Evolutionary conservation across 2,888 invertebrate species (phyloP).

Genomic region (Nymphalis c-album): DNA sequence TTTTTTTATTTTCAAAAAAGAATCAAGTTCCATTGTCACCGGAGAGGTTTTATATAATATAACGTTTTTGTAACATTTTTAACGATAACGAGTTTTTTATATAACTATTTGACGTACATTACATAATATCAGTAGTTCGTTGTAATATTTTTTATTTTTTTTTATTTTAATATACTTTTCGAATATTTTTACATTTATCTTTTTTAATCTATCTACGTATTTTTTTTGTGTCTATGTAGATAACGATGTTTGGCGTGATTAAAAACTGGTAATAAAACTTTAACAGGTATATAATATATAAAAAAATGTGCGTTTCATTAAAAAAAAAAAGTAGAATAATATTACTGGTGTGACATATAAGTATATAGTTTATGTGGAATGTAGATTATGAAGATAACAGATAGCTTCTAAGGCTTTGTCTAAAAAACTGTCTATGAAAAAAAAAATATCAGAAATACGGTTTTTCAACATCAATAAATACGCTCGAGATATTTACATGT

Average conservation of each 20-base stretch:
- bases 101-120: slow-evolving; percentile 32
- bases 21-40: slow-evolving; percentile 23
- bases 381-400: slow-evolving; percentile 61
- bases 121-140: slow-evolving; percentile 70
- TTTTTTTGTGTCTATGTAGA: slow-evolving; percentile 48
- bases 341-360: slow-evolving; percentile 43
- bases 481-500: slow-evolving; percentile 54
- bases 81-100: slow-evolving; percentile 27
- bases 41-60: slow-evolving; percentile 22
- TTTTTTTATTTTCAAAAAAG: slow-evolving; percentile 29
- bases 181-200: slow-evolving; percentile 48
- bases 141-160: slow-evolving; percentile 64
- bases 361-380: slow-evolving; percentile 58
- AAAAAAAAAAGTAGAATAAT: slow-evolving; percentile 36
- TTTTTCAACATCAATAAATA: slow-evolving; percentile 68
- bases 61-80: slow-evolving; percentile 27
- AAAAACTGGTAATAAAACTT: slow-evolving; percentile 49
- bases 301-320: slow-evolving; percentile 54
- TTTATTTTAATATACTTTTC: slow-evolving; percentile 44
- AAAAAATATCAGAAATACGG: slow-evolving; percentile 47
- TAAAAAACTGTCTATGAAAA: slow-evolving; percentile 52
- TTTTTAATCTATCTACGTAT: slow-evolving; percentile 63
- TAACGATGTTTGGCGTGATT: slow-evolving; percentile 41
- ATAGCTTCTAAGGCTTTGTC: slow-evolving; percentile 74
- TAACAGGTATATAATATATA: slow-evolving; percentile 57